Percentiles rank a stretch among this genome's conserved stretches.
Conservation (phyloP, 2,888 invertebrate species). For the Smittia aterrima region DNA sequence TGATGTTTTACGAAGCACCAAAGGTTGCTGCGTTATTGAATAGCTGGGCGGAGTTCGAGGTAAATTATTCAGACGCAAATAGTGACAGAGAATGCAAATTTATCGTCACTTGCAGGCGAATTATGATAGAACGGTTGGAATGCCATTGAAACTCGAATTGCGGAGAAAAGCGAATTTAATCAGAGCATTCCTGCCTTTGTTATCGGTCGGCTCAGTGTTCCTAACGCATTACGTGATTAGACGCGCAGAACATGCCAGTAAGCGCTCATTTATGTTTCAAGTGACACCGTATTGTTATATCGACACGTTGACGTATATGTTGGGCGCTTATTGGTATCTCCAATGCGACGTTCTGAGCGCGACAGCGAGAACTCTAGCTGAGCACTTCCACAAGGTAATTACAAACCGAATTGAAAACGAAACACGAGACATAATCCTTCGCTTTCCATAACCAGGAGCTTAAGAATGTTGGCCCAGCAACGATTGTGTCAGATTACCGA, state of each 20-base stretch:
- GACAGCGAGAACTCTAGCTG: slow-evolving; percentile 64
- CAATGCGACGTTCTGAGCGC: slow-evolving; percentile 65
- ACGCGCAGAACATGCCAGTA: neutral
- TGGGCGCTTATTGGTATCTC: slow-evolving; percentile 71
- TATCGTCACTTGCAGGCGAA: slow-evolving; percentile 54
- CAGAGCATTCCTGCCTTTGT: slow-evolving; percentile 60
- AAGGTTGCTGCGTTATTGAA: slow-evolving; percentile 62
- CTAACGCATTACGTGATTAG: slow-evolving; percentile 57
- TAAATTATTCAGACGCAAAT: slow-evolving; percentile 45
- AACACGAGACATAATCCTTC: neutral
- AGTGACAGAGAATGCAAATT: slow-evolving; percentile 17
- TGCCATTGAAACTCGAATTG: slow-evolving; percentile 58
- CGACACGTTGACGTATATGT: slow-evolving; percentile 64
- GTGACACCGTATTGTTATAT: slow-evolving; percentile 68
- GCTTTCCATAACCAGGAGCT: slow-evolving; percentile 56
- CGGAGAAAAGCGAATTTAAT: slow-evolving; percentile 61
- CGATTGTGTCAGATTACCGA: slow-evolving; percentile 67
- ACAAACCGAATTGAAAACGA: neutral
- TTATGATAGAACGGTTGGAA: slow-evolving; percentile 62
- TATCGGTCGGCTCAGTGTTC: slow-evolving; percentile 64
- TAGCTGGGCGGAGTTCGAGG: slow-evolving; percentile 68
- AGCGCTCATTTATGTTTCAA: slow-evolving; percentile 47
- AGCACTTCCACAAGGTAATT: slow-evolving; percentile 60
- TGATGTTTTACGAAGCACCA: slow-evolving; percentile 71
- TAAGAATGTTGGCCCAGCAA: slow-evolving; percentile 66